Evolutionary conservation across 64 coral and sea anemone genomes (phyloP).

Genomic region (Acropora yongei): DNA sequence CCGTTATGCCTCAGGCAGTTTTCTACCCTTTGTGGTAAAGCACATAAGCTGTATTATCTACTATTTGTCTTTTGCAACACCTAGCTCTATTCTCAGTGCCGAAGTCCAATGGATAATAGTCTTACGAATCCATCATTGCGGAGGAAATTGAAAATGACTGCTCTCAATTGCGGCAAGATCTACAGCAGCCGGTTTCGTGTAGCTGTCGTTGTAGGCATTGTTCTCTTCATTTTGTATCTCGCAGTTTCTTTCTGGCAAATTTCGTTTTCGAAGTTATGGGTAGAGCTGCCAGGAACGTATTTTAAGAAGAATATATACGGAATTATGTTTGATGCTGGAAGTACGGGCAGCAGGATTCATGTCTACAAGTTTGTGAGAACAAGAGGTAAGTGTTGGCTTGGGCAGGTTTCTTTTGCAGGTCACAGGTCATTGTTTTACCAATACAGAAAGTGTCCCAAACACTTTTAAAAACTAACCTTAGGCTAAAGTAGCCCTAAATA

Average conservation of each 20-base stretch:
- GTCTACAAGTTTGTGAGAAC: slow-evolving; percentile 75
- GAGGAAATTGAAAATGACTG: not conserved
- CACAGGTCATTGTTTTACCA: too few species aligned
- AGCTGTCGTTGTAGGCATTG: not conserved
- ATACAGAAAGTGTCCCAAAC: too few species aligned
- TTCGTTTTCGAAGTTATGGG: not conserved
- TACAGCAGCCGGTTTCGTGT: slow-evolving; percentile 19
- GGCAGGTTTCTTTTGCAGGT: too few species aligned
- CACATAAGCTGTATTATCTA: not conserved
- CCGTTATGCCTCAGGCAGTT: too few species aligned
- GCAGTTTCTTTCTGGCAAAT: not conserved
- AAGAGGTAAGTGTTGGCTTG: slow-evolving; percentile 29
- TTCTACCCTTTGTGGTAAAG: too few species aligned
- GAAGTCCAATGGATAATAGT: not conserved
- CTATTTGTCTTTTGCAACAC: not conserved
- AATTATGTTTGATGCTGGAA: slow-evolving; percentile 98
- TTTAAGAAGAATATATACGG: slow-evolving; percentile 30
- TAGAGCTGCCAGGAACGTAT: not conserved
- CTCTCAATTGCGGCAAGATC: not conserved
- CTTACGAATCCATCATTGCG: not conserved
- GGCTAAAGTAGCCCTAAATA: too few species aligned
- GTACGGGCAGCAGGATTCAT: slow-evolving; percentile 95
- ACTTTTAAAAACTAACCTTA: too few species aligned
- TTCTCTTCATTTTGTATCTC: not conserved
- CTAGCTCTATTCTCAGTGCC: not conserved